Evolutionary conservation across 1,140 invertebrate species (phyloP), one percentile per base, ranked within the genome.

Genomic region (Arion vulgaris): DNA sequence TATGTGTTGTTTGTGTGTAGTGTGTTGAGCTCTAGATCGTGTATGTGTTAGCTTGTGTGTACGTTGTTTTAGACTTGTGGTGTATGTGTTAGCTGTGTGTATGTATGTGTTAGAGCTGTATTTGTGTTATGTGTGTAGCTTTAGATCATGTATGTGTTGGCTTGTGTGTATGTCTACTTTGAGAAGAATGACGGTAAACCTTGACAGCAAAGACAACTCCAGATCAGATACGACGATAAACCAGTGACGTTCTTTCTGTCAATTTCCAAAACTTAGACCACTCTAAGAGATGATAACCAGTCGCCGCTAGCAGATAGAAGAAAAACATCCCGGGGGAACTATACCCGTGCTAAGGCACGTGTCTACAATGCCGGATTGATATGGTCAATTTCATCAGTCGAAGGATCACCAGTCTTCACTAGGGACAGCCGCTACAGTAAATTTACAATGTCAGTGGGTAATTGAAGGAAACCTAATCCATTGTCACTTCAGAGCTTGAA

Each of bases 301-400:
- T 17, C n/a, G 7, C 32, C 0, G n/a, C n/a, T 66, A 28, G 62
- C 23, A 41, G 71, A 39, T 23, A 72, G 36, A 39, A 72, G 71
- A 7, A 72, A 39, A 72, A 72, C 71, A 72, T 72, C 41, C 41
- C 71, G 1, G 23, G 28, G 41, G 15, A 15, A n/a, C 36, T 17
- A 4, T 11, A 19, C 36, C 7, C 73, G 73, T 38, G 38, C 23
- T 15, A 1, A n/a, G 45, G 9, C 73, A 53, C 73, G 73, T 75
- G 38, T 32, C 73, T 7, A 51, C 45, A 75, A 75, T 36, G 36
- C 45, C 36, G 39, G 11, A 49, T 34, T 34, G 73, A 51, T 75
- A 75, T 34, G 73, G 73, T 75, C 73, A 45, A 75, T 51, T 75
- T 72, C 71, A 72, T 4, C 38, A 34, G 41, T 73, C 71, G n/a